A percentile compares a stretch with the other conserved stretches of the same genome.
Evolutionary conservation across 2,113 vertebrate genomes (phyloP).

Genomic region (Ptychochromis oligacanthus): DNA sequence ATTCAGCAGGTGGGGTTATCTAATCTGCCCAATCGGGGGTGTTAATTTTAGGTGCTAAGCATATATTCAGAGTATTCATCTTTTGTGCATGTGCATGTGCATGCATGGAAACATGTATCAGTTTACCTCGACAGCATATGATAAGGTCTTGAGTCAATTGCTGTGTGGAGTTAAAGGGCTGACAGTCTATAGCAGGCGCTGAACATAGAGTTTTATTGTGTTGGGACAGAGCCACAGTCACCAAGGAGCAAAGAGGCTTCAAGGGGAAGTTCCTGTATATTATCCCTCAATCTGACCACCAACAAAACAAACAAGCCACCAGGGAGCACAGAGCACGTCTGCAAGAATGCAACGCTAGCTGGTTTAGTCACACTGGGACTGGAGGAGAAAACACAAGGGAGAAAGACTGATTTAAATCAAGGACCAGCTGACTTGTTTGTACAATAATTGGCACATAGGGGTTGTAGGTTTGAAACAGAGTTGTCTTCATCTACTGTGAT

Average conservation of each 20-base stretch:
- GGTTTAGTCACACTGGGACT: constrained; percentile 41
- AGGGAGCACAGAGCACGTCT: constrained; percentile 56
- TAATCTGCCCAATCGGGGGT: constrained; percentile 53
- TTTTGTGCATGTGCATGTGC: constrained; percentile 22
- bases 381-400: constrained; percentile 2
- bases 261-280: constrained; percentile 65
- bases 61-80: not conserved
- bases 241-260: constrained; percentile 57
- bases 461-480: not conserved
- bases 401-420: constrained; percentile 21
- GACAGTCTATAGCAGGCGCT: constrained; percentile 23
- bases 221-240: constrained; percentile 58
- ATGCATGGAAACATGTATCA: constrained; percentile 31
- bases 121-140: constrained; percentile 32
- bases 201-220: constrained; percentile 59
- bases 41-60: constrained; percentile 57
- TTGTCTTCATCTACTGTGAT: not conserved
- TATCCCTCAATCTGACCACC: constrained; percentile 65
- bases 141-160: constrained; percentile 43
- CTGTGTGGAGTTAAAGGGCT: constrained; percentile 42
- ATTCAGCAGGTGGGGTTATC: constrained; percentile 75
- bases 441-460: constrained; percentile 11
- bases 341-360: constrained; percentile 42
- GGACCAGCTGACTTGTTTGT: not conserved
- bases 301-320: constrained; percentile 74